Base-by-base conservation (phyloP, 2,888 invertebrate genomes). In the Coleophora deauratella region DNA sequence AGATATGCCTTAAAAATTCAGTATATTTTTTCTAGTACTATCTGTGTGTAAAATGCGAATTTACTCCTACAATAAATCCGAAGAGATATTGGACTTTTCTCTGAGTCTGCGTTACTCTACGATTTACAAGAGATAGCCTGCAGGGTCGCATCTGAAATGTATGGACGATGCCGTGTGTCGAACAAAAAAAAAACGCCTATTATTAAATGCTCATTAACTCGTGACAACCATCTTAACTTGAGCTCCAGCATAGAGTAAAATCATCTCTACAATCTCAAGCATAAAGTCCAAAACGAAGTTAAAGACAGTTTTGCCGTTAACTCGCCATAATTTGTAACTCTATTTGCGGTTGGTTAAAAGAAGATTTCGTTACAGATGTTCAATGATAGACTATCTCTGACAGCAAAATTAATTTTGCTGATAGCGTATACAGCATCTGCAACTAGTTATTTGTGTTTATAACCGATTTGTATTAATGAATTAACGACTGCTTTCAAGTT, bases 151-250 rank as follows among this genome's bases (percentile, higher is more conserved):
- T 63, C 64, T 62, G 62, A 70, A 66, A 62, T 58, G 57, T 69
- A 72, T 68, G 64, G 66, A 65, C 54, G 58, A 58, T 60, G 57
- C 58, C 43, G 52, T 50, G 46, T 59, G 68, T 66, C 64, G 66
- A 65, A 68, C 57, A 46, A 52, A 54, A 57, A 52, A 68, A 64
- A 70, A 70, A 63, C 59, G 58, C 52, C 69, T 69, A 71, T 71
- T 77, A 80, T 79, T 80, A 80, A 76, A 79, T 74, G 52, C 69
- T 72, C 73, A 77, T 80, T 80, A 80, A 66, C 59, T 51, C 52
- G 61, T 60, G 67, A 73, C 66, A 68, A 63, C 66, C 51, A 61
- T 48, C 39, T 47, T 54, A 47, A 34, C 39, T 28, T 10, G 3
- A 12, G 11, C 11, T n/a, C 21, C 2, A 32, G 35, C 35, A 9